Evolutionary conservation across 1,140 invertebrate species (phyloP).

Genomic region (Drosophila biarmipes): DNA sequence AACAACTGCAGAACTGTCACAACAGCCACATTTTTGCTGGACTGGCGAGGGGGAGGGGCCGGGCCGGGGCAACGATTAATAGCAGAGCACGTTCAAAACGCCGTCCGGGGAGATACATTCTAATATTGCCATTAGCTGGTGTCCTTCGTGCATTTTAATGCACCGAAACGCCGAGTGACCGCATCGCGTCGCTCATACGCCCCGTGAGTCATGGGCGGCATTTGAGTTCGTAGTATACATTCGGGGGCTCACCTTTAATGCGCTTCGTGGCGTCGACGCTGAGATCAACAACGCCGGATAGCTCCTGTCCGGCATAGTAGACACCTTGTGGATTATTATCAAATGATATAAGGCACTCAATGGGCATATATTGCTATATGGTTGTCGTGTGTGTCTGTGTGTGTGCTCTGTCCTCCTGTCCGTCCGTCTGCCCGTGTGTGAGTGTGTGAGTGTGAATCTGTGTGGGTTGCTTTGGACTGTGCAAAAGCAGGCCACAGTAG

Average conservation of each 20-base stretch:
- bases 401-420: conserved; percentile 9
- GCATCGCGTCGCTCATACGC: conserved; percentile 61
- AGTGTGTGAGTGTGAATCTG: conserved; percentile 15
- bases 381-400: conserved; percentile 37
- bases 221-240: conserved; percentile 13
- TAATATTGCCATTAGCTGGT: conserved; percentile 49
- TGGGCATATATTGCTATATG: conserved; percentile 84
- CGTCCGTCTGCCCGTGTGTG: conserved; percentile 15
- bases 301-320: conserved; percentile 86
- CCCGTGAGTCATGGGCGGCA: conserved; percentile 56
- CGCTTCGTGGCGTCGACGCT: conserved; percentile 80
- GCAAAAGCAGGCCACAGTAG: conserved; percentile 72
- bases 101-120: conserved; percentile 39
- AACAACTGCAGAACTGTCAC: conserved; percentile 20
- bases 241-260: conserved; percentile 70
- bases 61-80: conserved; percentile 57
- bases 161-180: conserved; percentile 20
- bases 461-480: conserved; percentile 42
- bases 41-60: background rate
- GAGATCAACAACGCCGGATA: conserved; percentile 85
- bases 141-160: conserved; percentile 54
- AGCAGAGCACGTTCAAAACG: conserved; percentile 51
- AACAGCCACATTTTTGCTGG: background rate
- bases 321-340: conserved; percentile 85
- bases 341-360: conserved; percentile 85